Percentiles rank a stretch among this genome's conserved stretches.
These are phyloP conservation scores for Tethea ocularis DNA, from an alignment of 2,888 invertebrate species.

Conservation along the genomic window DNA sequence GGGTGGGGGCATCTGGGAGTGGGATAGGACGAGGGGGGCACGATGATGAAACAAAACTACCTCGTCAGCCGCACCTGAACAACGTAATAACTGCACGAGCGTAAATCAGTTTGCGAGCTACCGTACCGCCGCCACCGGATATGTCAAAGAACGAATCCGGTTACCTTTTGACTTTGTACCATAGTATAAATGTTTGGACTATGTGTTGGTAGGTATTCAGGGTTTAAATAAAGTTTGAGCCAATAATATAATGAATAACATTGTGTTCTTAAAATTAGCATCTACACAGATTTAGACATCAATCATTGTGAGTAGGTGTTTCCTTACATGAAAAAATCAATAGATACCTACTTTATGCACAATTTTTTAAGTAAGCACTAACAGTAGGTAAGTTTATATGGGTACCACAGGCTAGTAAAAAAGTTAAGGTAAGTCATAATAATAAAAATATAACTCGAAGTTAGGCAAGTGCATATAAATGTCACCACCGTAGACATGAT, in stretches of 20 bases:
- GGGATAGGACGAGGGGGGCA: conserved; percentile 30
- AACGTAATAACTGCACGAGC: conserved; percentile 59
- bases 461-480: background rate
- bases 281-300: background rate
- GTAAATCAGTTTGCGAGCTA: conserved; percentile 66
- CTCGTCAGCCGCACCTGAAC: conserved; percentile 74
- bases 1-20: conserved; percentile 24
- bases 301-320: background rate
- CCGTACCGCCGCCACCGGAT: conserved; percentile 7
- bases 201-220: background rate
- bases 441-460: background rate
- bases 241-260: background rate
- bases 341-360: too few relatives aligned
- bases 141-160: conserved; percentile 11
- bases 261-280: background rate
- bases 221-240: background rate
- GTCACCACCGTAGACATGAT: conserved; percentile 18
- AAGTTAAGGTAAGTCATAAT: too few relatives aligned
- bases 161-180: conserved; percentile 22
- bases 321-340: too few relatives aligned
- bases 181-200: conserved; percentile 9
- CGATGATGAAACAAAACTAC: conserved; percentile 70
- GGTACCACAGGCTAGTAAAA: too few relatives aligned
- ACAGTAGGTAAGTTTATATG: too few relatives aligned
- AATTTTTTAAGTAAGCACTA: too few relatives aligned